These are phyloP conservation scores for Heliconius hermathena DNA, from an alignment of 1,140 invertebrate species.

Conservation along the genomic window DNA sequence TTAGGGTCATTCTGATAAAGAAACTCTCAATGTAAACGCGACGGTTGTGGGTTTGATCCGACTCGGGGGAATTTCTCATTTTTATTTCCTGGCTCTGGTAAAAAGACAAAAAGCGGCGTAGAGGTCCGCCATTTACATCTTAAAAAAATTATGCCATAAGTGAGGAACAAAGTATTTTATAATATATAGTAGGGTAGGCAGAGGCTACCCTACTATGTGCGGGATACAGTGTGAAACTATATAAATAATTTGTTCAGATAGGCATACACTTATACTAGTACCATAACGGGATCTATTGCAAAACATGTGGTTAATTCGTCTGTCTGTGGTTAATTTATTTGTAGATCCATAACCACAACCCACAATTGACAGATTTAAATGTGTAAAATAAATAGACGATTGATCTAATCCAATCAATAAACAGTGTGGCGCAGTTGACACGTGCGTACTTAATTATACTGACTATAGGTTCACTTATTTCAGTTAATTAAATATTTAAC, in stretches of 20 bases:
- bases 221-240: neutral
- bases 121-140: too few species aligned
- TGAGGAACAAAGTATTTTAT: neutral
- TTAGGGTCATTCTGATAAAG: too few species aligned
- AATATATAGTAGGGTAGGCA: too few species aligned
- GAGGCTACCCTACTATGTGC: neutral
- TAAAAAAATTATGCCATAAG: too few species aligned
- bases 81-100: too few species aligned
- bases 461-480: neutral
- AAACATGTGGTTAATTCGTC: neutral
- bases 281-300: neutral
- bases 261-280: neutral
- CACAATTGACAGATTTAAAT: slow-evolving; percentile 11
- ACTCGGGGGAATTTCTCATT: too few species aligned
- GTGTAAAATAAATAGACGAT: neutral
- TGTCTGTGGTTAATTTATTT: neutral
- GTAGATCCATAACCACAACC: neutral
- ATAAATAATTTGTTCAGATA: neutral
- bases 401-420: neutral
- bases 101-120: neutral
- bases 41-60: too few species aligned
- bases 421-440: neutral
- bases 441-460: neutral
- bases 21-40: too few species aligned
- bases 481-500: too few species aligned